These are phyloP conservation scores for Pterostichus niger DNA, from an alignment of 2,888 invertebrate species.

Conservation along the genomic window DNA sequence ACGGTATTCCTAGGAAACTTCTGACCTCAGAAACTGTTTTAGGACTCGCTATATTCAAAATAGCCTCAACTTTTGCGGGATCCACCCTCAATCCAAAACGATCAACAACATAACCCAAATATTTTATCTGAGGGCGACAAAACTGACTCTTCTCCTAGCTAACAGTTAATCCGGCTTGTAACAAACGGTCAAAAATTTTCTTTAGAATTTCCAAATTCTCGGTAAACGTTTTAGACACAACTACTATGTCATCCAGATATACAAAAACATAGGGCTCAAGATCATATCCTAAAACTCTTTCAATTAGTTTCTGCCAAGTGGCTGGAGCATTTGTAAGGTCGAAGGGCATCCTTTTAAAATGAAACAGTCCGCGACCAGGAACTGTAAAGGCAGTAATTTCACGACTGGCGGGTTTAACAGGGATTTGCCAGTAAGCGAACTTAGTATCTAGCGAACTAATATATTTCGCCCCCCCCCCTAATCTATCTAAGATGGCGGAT, in stretches of 20 bases:
- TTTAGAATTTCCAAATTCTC: not conserved
- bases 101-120: conserved; percentile 71
- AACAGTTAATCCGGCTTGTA: not conserved
- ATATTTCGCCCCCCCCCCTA: conserved; percentile 71
- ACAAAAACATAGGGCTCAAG: not conserved
- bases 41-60: conserved; percentile 62
- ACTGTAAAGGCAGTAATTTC: conserved; percentile 71
- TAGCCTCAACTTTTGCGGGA: conserved; percentile 66
- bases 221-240: not conserved
- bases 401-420: conserved; percentile 65
- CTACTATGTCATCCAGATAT: not conserved
- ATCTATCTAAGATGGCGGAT: conserved; percentile 70
- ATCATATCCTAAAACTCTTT: conserved; percentile 68
- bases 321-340: conserved; percentile 69
- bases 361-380: conserved; percentile 69
- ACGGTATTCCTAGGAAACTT: conserved; percentile 59
- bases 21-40: conserved; percentile 52
- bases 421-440: conserved; percentile 69
- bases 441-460: conserved; percentile 72
- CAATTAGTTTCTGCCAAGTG: conserved; percentile 69
- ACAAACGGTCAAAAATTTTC: not conserved
- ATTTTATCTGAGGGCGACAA: conserved; percentile 67
- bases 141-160: not conserved
- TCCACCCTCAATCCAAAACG: conserved; percentile 68
- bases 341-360: conserved; percentile 71